These are phyloP conservation scores for Dolichomitus sp. DNA, from an alignment of 2,888 invertebrate genomes.

Conservation along the genomic window DNA sequence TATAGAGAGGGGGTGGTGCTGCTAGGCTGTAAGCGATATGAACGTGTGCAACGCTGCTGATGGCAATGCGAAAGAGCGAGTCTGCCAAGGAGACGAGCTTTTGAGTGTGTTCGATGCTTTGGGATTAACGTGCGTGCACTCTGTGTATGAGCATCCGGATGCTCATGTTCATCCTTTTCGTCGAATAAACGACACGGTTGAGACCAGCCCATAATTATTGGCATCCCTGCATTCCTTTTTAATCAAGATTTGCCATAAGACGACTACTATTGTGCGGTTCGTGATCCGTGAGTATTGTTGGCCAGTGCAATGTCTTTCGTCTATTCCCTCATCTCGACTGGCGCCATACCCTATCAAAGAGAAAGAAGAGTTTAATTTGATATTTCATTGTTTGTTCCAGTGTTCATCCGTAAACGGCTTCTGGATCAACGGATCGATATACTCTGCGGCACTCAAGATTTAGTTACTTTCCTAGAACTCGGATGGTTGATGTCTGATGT, in stretches of 20 bases:
- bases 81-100: slow-evolving; percentile 49
- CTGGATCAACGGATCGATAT: slow-evolving; percentile 59
- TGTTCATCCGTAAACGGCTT: slow-evolving; percentile 14
- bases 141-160: slow-evolving; percentile 8
- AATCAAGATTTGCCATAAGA: not conserved
- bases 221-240: not conserved
- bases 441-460: not conserved
- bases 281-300: not conserved
- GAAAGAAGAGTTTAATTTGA: slow-evolving; percentile 44
- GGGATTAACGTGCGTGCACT: slow-evolving; percentile 61
- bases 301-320: not conserved
- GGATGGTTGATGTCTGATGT: slow-evolving; percentile 23
- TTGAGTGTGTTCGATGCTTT: slow-evolving; percentile 61
- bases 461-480: slow-evolving; percentile 41
- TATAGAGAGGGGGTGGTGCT: slow-evolving; percentile 45
- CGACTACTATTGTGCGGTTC: not conserved
- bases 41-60: slow-evolving; percentile 51
- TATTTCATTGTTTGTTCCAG: not conserved
- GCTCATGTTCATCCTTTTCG: not conserved
- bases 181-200: not conserved
- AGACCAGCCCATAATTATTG: slow-evolving; percentile 2
- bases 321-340: not conserved
- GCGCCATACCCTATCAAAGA: slow-evolving; percentile 8
- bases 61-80: slow-evolving; percentile 52
- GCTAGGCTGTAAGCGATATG: slow-evolving; percentile 60